phyloP scores from a whole-genome alignment of 2,888 invertebrate genomes.

The Proisotoma minuta region DNA sequence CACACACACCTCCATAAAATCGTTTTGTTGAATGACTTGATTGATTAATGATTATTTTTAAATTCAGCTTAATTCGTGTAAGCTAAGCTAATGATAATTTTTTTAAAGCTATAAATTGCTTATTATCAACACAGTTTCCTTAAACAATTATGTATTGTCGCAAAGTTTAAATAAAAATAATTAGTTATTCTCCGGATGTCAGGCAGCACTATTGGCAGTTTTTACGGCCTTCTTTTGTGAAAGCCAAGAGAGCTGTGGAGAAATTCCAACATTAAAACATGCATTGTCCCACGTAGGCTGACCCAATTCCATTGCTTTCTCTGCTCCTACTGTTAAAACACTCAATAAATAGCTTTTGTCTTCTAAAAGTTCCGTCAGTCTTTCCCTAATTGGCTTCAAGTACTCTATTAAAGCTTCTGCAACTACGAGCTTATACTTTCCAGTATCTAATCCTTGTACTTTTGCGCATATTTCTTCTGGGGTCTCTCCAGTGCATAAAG shows the following conservation, averaged over 20 bases:
- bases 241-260: slow-evolving; percentile 29
- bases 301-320: slow-evolving; percentile 62
- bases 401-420: slow-evolving; percentile 68
- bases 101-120: no score
- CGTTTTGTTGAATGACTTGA: no score
- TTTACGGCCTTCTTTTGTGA: slow-evolving; percentile 9
- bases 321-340: slow-evolving; percentile 61
- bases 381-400: slow-evolving; percentile 64
- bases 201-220: not conserved
- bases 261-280: slow-evolving; percentile 59
- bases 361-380: slow-evolving; percentile 57
- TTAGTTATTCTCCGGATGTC: no score
- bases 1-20: no score
- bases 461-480: slow-evolving; percentile 67
- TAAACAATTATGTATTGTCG: no score
- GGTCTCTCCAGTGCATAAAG: slow-evolving; percentile 63
- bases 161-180: no score
- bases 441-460: slow-evolving; percentile 64
- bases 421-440: slow-evolving; percentile 68
- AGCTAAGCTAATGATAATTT: no score
- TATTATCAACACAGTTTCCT: no score
- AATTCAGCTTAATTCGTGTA: no score
- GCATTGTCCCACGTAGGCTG: slow-evolving; percentile 62
- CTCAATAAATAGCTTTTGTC: slow-evolving; percentile 62
- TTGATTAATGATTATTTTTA: no score